Evolutionary conservation across 2,113 vertebrate genomes (phyloP), one percentile per base, ranked within the genome.

Genomic region (Cyanoliseus patagonus): DNA sequence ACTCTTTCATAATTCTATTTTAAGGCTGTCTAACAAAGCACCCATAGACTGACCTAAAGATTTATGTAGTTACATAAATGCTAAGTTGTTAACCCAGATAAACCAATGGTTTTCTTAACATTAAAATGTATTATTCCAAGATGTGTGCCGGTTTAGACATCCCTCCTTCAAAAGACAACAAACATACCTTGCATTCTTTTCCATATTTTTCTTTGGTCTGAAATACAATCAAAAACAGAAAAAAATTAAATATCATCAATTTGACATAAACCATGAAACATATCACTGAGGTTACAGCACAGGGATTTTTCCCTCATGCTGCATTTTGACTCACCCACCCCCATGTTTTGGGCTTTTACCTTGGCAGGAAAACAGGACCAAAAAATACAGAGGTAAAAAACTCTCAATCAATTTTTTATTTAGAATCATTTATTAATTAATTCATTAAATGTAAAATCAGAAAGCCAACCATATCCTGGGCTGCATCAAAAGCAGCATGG

Each of bases 161-260:
- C 64, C 18, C 9, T 37, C 78, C 62, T 76, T 92, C 49, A 89
- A 91, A 90, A 66, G 37, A 16, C 79, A 72, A 49, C 3, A 81
- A 49, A 95, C 97, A 83, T 98, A 99, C 99, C 99, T 99, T 99
- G 97, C 99, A 99, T 97, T 99, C 99, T 97, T 99, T 99, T 46
- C 99, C 99, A 62, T 99, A 99, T 92, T 99, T 99, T 96, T 99
- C 99, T 98, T 99, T 99, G 97, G 99, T 99, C 99, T 99, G 97
- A 94, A 97, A 98, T 49, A 96, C 2, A 97, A 97, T 86, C 13
- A 66, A 92, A 90, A 76, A 0, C 33, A 87, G 28, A 24, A 68
- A 53, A 89, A 39, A 3, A 63, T 31, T 7, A 93, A 47, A 28
- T 39, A 41, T 8, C 33, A 63, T 14, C 13, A 72, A 11, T 37